Evolutionary conservation across 1,140 invertebrate species (phyloP).

Genomic region (Bombyx mori): ASM3026992v2 NC_085116.1:1540001-1540500

Average conservation of each 20-base stretch:
- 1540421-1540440: not conserved
- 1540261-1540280: conserved; percentile 41
- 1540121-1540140: conserved; percentile 63
- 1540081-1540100: conserved; percentile 43
- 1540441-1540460: conserved; percentile 6
- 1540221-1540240: conserved; percentile 56
- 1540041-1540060: conserved; percentile 44
- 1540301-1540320: conserved; percentile 24
- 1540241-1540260: conserved; percentile 46
- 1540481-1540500: conserved; percentile 20
- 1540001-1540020: conserved; percentile 61
- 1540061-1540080: conserved; percentile 41
- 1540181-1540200: conserved; percentile 57
- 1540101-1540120: conserved; percentile 49
- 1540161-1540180: conserved; percentile 49
- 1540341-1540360: not conserved
- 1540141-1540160: conserved; percentile 69
- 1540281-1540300: conserved; percentile 44
- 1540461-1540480: no score
- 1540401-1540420: no score
- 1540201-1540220: conserved; percentile 67
- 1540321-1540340: not conserved
- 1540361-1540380: not conserved
- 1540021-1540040: conserved; percentile 61
- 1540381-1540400: no score